Evolutionary conservation across 2,797 vertebrate species (phyloP).

Genomic region (Rachycentron canadum): DNA sequence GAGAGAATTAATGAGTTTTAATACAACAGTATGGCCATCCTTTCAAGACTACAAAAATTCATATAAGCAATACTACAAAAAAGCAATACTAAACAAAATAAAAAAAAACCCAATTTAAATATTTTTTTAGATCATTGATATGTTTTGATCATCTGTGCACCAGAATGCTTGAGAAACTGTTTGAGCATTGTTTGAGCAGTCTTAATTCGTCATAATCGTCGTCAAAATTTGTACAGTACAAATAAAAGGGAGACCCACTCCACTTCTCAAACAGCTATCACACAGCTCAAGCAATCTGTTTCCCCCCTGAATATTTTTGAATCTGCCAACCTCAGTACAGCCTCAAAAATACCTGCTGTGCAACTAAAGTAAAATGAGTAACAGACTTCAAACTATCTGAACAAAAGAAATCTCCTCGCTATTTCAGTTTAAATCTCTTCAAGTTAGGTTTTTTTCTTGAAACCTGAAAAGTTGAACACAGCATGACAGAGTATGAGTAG

Average conservation of each 20-base stretch:
- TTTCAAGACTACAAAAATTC: background rate
- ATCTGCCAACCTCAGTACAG: background rate
- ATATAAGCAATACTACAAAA: background rate
- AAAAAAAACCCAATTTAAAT: background rate
- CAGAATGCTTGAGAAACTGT: background rate
- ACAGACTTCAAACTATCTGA: background rate
- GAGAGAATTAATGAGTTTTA: background rate
- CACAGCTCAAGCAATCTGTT: slow-evolving; percentile 4
- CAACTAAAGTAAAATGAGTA: too few species aligned
- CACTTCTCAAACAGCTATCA: background rate
- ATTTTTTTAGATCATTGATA: background rate
- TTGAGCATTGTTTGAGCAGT: too few species aligned
- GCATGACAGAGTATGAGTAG: background rate
- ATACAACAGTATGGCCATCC: background rate
- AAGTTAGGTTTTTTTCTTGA: background rate
- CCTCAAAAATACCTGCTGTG: background rate
- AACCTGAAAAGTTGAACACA: background rate
- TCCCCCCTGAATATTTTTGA: slow-evolving; percentile 11
- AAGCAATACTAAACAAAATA: background rate
- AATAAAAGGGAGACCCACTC: slow-evolving; percentile 16
- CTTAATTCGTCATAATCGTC: too few species aligned
- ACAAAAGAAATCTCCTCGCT: background rate
- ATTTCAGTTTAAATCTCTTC: too few species aligned
- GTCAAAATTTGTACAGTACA: background rate
- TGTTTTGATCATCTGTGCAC: background rate